Evolutionary conservation across 2,113 vertebrate species (phyloP), one percentile per base, ranked within the genome.

Genomic region (human): DNA sequence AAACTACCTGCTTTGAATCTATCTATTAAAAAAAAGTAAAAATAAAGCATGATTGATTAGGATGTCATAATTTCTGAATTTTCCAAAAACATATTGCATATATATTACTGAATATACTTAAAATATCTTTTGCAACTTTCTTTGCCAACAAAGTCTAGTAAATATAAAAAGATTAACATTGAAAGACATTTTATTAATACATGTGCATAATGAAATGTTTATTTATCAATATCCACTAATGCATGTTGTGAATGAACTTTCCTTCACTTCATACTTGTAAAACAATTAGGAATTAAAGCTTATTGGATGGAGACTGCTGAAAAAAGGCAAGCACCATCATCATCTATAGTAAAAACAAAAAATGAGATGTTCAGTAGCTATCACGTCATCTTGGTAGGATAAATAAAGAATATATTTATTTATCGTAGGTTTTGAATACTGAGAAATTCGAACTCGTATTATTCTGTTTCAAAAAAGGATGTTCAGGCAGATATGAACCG

Each of bases 131-230:
- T 75, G n/a, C 48, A 93, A 25, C 38, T 72, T 94, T 90, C 35
- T 89, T 91, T 96, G 79, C 61, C 43, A 93, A 87, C 64, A 70
- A 95, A 81, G 16, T 89, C 87, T 96, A 86, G 85, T n/a, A 87
- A 93, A 70, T 88, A 76, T 45, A 48, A 87, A 79, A 96, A 94
- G n/a, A 70, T 73, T 92, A 96, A 86, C 20, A 96, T 1, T 22
- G 35, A 94, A 86, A 96, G 55, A 73, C 32, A 87, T 68, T 90
- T 96, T 57, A 79, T 23, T 75, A 96, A 90, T 75, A 20, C 38
- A 75, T 55, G 8, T 48, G 35, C 61, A 59, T 59, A 89, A 91
- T 59, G 48, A 93, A 93, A 81, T 27, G 57, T 32, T 95, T 92
- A 57, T 32, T 95, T 89, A 88, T 17, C 89, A 96, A 87, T 68